Base-by-base conservation (phyloP, 2,113 vertebrate genomes). In the Pao palembangensis region DNA sequence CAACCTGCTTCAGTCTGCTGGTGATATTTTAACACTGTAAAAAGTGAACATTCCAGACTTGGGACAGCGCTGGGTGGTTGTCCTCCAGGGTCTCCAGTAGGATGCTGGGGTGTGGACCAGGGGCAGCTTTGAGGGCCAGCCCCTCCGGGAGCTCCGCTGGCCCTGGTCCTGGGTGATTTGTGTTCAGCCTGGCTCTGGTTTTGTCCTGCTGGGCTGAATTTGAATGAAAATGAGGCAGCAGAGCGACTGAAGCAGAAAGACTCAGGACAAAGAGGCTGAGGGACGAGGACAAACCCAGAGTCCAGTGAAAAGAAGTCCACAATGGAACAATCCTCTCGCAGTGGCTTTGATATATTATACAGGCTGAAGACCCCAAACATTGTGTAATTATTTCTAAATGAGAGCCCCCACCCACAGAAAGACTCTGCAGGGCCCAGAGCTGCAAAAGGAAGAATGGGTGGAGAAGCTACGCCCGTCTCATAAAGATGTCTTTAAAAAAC, bases 371-470 rank as follows among this genome's bases (percentile, higher is more conserved):
- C 94, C 94, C 94, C 93, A 97, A 98, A 97, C 96, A 96, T 96
- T 98, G 94, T 96, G 94, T 98, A 97, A 98, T 96, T 97, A 98
- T 98, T 98, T 98, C 97, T 98, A 96, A 98, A 98, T 98, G 96
- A 95, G 93, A 92, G 92, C 89, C 94, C 93, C 92, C 64, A 91
- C 66, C 91, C 88, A 89, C 93, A 96, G 94, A 98, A 97, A 96
- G 92, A 94, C 96, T 91, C 96, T 91, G 92, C 95, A 95, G 94
- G 95, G 93, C 93, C 89, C 94, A 93, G 93, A 90, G 31, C 63
- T 84, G 78, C 81, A 86, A 90, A 88, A 84, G 65, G 84, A 95
- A 95, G 95, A 96, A 98, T 97, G 94, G 95, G 98, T 98, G 95
- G 93, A 91, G 91, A 94, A 95, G 91, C 93, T 93, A 94, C 91